phyloP scores from a whole-genome alignment of 2,113 vertebrate species.

The Prochilodus magdalenae region DNA sequence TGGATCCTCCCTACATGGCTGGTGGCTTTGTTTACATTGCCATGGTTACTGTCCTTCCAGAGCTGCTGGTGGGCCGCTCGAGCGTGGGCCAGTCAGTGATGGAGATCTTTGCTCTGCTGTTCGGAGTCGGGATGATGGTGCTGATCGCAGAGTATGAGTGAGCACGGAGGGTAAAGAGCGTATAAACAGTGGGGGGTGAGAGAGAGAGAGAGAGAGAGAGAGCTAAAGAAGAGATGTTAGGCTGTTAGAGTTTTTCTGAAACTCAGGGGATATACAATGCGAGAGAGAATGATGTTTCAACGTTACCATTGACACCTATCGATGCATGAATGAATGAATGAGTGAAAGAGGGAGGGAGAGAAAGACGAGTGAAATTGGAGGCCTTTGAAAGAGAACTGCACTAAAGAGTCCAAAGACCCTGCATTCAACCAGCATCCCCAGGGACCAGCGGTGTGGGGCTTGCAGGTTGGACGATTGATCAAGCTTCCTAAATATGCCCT shows the following conservation, averaged over 20 bases:
- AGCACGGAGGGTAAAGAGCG: slow-evolving; percentile 35
- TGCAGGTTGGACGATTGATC: neutral
- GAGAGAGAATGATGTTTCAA: neutral
- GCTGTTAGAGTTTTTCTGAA: neutral
- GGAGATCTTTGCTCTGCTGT: slow-evolving; percentile 86
- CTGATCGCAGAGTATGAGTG: slow-evolving; percentile 88
- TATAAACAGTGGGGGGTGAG: neutral
- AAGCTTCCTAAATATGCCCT: neutral
- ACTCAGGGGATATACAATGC: slow-evolving; percentile 17
- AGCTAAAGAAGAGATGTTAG: slow-evolving; percentile 4
- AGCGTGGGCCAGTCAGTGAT: slow-evolving; percentile 83
- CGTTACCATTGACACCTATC: neutral
- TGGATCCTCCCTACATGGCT: slow-evolving; percentile 92
- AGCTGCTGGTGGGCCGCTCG: slow-evolving; percentile 84
- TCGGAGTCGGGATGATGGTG: slow-evolving; percentile 91
- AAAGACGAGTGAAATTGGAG: too few relatives aligned
- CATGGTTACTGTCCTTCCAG: slow-evolving; percentile 89
- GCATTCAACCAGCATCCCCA: neutral
- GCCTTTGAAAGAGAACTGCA: slow-evolving; percentile 28
- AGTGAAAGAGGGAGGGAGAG: too few relatives aligned
- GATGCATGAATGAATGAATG: neutral
- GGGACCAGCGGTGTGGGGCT: neutral
- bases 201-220: neutral
- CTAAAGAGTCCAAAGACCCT: slow-evolving; percentile 29
- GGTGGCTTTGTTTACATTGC: slow-evolving; percentile 93